phyloP scores from a whole-genome alignment of 2,888 invertebrate species.

The Macaria notata region DNA sequence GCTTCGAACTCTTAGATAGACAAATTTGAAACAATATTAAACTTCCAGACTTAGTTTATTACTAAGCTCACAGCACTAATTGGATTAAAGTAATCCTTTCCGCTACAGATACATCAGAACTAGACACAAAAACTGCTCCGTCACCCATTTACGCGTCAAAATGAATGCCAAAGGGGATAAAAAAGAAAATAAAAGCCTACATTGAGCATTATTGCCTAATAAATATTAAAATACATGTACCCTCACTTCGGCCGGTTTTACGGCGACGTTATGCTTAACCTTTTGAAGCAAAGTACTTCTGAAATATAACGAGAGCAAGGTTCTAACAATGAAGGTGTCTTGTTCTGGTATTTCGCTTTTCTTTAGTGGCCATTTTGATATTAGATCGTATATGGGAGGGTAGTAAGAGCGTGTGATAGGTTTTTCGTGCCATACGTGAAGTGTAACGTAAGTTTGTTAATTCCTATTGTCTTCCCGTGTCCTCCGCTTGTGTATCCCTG shows the following conservation, averaged over 20 bases:
- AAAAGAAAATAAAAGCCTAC: conserved; percentile 16
- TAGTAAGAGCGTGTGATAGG: too few species aligned
- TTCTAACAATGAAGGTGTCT: conserved; percentile 1
- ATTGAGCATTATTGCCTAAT: conserved; percentile 22
- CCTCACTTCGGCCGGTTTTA: conserved; percentile 24
- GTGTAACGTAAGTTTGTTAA: too few species aligned
- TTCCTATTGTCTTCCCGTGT: too few species aligned
- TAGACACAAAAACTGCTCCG: conserved; percentile 2
- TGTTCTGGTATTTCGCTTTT: too few species aligned
- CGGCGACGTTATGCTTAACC: conserved; percentile 17
- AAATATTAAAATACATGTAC: conserved; percentile 29
- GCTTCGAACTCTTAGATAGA: too few species aligned
- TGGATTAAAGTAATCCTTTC: too few species aligned
- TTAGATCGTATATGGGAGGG: neutral
- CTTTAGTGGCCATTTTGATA: too few species aligned
- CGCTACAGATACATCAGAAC: neutral
- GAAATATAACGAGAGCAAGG: conserved; percentile 4
- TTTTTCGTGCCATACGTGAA: too few species aligned
- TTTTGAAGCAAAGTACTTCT: conserved; percentile 19
- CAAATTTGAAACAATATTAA: too few species aligned
- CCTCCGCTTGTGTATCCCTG: too few species aligned
- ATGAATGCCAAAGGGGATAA: conserved; percentile 10
- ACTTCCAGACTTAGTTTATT: too few species aligned
- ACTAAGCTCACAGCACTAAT: too few species aligned
- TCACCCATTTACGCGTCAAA: conserved; percentile 12